Evolutionary conservation across 1,140 invertebrate genomes (phyloP).

Genomic region (Phenacoccus solenopsis): DNA sequence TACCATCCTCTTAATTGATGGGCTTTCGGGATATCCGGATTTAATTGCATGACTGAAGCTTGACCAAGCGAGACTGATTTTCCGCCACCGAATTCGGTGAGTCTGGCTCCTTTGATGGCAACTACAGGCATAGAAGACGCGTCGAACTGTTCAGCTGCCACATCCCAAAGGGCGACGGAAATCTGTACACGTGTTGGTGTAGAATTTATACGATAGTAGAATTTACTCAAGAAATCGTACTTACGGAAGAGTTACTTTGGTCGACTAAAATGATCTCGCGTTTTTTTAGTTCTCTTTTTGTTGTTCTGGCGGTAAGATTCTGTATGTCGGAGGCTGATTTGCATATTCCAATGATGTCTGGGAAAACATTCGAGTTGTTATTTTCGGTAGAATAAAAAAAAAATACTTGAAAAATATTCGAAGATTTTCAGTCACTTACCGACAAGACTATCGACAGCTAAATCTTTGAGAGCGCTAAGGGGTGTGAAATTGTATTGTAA

Average conservation of each 20-base stretch:
- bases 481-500: constrained; percentile 72
- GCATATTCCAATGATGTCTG: constrained; percentile 85
- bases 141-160: constrained; percentile 72
- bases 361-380: too few species aligned
- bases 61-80: constrained; percentile 39
- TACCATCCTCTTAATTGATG: constrained; percentile 82
- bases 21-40: constrained; percentile 81
- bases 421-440: too few species aligned
- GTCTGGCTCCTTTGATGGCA: constrained; percentile 60
- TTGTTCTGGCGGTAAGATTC: constrained; percentile 54
- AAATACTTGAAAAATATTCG: too few species aligned
- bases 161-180: constrained; percentile 60
- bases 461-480: constrained; percentile 58
- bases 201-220: not conserved
- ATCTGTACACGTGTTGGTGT: constrained; percentile 35
- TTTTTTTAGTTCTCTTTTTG: constrained; percentile 75
- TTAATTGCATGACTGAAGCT: constrained; percentile 53
- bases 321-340: constrained; percentile 58
- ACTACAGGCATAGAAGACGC: constrained; percentile 61
- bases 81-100: constrained; percentile 53
- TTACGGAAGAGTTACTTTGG: constrained; percentile 61
- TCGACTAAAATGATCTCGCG: constrained; percentile 82
- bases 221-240: constrained; percentile 23
- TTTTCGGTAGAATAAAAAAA: too few species aligned
- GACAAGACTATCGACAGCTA: constrained; percentile 50